These are phyloP conservation scores for Alca torda DNA, from an alignment of 2,797 vertebrate genomes.

Conservation along the genomic window DNA sequence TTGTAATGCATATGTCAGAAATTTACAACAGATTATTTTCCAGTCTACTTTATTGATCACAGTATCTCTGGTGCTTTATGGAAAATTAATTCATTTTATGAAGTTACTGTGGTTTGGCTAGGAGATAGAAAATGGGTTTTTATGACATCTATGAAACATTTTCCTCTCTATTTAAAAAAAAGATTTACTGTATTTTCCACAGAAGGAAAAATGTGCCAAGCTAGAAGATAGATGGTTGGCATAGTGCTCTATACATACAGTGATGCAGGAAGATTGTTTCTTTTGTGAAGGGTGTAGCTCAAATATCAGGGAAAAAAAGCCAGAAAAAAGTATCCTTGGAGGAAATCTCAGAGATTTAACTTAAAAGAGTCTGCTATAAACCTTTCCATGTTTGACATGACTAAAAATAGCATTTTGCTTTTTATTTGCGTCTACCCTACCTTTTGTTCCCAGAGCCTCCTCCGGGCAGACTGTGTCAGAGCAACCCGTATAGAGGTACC, in stretches of 20 bases:
- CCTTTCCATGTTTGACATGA: background rate
- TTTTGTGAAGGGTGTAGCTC: background rate
- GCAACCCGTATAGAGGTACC: accelerated
- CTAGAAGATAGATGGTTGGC: background rate
- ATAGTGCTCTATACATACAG: background rate
- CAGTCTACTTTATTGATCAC: background rate
- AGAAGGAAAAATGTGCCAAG: background rate
- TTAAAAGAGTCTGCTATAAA: background rate
- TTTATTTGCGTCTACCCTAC: background rate
- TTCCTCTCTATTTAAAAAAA: constrained; percentile 47
- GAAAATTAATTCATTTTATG: constrained; percentile 44
- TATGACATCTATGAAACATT: constrained; percentile 36
- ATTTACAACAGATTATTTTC: background rate
- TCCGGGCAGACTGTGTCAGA: background rate
- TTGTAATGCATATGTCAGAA: background rate
- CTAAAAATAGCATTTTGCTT: background rate
- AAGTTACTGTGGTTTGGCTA: constrained; percentile 54
- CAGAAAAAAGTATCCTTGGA: background rate
- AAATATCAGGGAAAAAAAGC: background rate
- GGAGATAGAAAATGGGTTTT: constrained; percentile 23
- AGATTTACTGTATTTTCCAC: constrained; percentile 40
- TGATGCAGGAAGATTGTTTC: background rate
- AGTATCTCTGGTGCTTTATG: background rate
- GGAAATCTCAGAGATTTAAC: background rate
- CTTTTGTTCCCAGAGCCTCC: background rate